Percentiles rank a stretch among this genome's conserved stretches.
phyloP scores from a whole-genome alignment of 2,113 vertebrate genomes.

The Pardalotus punctatus region DNA sequence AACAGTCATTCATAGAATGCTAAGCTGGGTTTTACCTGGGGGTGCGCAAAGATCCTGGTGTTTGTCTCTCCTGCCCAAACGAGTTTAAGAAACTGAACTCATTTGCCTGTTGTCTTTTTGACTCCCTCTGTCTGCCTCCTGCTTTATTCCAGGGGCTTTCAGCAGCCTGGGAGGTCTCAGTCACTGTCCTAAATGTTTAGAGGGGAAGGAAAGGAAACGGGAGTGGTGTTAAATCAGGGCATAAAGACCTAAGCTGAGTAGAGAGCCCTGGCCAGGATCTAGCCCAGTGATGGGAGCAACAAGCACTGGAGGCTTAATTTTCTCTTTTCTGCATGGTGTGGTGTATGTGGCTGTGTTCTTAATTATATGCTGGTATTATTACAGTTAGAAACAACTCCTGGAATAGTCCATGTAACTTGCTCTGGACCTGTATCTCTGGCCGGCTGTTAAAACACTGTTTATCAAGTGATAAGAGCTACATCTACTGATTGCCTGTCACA shows the following conservation, averaged over 20 bases:
- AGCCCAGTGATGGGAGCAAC: not conserved
- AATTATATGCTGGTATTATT: not conserved
- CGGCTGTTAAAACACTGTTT: constrained; percentile 9
- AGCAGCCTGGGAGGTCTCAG: fast-evolving
- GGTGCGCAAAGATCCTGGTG: not conserved
- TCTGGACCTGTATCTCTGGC: not conserved
- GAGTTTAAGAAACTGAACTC: not conserved
- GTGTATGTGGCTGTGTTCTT: not conserved
- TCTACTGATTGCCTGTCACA: constrained; percentile 37
- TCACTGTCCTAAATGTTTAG: not conserved
- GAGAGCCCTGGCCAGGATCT: not conserved
- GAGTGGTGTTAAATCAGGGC: not conserved
- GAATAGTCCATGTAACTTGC: not conserved
- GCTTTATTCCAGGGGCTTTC: not conserved
- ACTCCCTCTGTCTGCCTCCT: not conserved
- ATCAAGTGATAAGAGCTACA: not conserved
- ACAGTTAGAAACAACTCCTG: not conserved
- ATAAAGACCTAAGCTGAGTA: not conserved
- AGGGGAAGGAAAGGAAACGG: not conserved
- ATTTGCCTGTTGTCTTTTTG: not conserved
- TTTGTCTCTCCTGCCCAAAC: not conserved
- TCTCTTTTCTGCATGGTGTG: fast-evolving
- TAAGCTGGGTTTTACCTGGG: not conserved
- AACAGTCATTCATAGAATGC: not conserved
- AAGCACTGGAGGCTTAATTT: not conserved